Evolutionary conservation across 53 echinoderm and acorn worm genomes (phyloP).

Genomic region (Apostichopus leukothele): DNA sequence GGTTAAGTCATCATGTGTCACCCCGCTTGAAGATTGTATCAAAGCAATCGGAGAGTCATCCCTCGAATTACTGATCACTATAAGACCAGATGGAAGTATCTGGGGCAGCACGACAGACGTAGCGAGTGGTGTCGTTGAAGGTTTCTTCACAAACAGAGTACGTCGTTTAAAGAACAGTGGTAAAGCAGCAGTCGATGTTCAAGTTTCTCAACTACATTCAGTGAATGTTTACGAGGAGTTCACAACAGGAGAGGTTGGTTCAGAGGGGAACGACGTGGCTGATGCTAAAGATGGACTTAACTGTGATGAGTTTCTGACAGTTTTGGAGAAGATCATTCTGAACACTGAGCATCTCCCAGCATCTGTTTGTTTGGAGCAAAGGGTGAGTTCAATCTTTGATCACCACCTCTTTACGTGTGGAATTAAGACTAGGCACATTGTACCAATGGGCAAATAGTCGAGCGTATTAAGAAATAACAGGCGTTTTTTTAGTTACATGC

Average conservation of each 20-base stretch:
- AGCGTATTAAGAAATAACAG: too few species aligned
- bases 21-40: constrained; percentile 40
- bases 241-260: neutral
- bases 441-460: too few species aligned
- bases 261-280: constrained; percentile 32
- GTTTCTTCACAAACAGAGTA: constrained; percentile 64
- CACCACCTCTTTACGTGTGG: too few species aligned
- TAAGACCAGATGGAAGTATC: constrained; percentile 60
- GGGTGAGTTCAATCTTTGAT: constrained; percentile 56
- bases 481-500: too few species aligned
- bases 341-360: constrained; percentile 50
- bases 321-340: constrained; percentile 62
- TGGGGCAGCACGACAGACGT: constrained; percentile 75
- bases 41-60: constrained; percentile 52
- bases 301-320: constrained; percentile 72
- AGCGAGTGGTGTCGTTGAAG: constrained; percentile 61
- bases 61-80: constrained; percentile 74
- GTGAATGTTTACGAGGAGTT: constrained; percentile 59
- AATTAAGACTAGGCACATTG: too few species aligned
- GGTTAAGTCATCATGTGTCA: constrained; percentile 26
- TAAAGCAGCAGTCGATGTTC: constrained; percentile 67
- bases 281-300: constrained; percentile 59
- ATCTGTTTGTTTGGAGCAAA: constrained; percentile 74
- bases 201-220: constrained; percentile 71
- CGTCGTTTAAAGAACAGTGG: constrained; percentile 55